phyloP scores from a whole-genome alignment of 2,113 vertebrate genomes.

The Grammomys surdaster region DNA sequence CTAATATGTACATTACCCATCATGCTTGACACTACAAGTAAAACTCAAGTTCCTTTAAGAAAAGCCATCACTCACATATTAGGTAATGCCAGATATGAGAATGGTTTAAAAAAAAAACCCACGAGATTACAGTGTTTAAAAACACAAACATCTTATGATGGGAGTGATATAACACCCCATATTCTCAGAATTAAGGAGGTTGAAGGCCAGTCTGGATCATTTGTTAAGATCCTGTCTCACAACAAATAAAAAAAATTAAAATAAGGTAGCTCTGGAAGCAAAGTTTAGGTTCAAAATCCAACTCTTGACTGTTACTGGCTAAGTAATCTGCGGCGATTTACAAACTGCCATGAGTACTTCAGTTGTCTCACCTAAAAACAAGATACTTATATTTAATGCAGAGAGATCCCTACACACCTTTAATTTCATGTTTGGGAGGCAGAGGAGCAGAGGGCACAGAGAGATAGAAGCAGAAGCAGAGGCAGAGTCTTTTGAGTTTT shows the following conservation, averaged over 20 bases:
- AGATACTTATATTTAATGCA: neutral
- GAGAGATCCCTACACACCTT: neutral
- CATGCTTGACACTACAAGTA: neutral
- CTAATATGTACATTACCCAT: neutral
- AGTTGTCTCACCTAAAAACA: slow-evolving; percentile 38
- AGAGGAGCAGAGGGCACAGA: neutral
- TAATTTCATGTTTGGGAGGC: neutral
- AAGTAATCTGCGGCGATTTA: neutral
- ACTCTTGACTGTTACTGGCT: slow-evolving; percentile 13
- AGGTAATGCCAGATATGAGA: neutral
- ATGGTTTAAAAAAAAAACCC: neutral
- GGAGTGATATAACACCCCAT: neutral
- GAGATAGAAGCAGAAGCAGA: neutral
- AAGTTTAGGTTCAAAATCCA: slow-evolving; percentile 24
- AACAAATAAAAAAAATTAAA: neutral
- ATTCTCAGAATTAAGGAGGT: neutral
- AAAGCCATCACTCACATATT: neutral
- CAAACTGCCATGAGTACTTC: neutral
- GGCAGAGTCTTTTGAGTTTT: neutral
- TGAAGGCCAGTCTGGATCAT: neutral
- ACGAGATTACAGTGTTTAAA: slow-evolving; percentile 38
- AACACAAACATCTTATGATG: neutral
- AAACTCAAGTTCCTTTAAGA: slow-evolving; percentile 58
- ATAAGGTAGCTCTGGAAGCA: neutral
- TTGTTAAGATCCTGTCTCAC: neutral